Conservation (phyloP, 2,797 vertebrate genomes). For the Amblyraja radiata region DNA sequence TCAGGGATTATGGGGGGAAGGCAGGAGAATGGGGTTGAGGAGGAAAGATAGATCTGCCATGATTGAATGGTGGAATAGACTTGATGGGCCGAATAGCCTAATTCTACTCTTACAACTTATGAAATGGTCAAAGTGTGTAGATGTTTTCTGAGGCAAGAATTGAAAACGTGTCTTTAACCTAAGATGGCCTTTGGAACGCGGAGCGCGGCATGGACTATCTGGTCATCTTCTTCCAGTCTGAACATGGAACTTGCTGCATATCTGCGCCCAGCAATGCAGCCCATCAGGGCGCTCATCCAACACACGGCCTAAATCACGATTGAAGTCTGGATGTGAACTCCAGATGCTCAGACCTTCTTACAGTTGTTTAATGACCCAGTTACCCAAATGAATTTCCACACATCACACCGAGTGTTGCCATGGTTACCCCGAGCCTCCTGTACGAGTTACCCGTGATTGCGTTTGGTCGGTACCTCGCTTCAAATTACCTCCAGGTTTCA, state of each 20-base stretch:
- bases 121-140: no score
- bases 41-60: no score
- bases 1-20: no score
- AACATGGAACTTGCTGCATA: not conserved
- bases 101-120: no score
- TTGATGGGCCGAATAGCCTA: no score
- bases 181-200: not conserved
- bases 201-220: not conserved
- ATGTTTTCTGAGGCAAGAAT: not conserved
- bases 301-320: not conserved
- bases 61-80: no score
- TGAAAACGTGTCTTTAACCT: no score
- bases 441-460: not conserved
- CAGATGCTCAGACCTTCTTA: no score
- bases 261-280: not conserved
- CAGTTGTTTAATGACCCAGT: not conserved
- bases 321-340: not conserved
- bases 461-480: not conserved
- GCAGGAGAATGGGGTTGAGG: no score
- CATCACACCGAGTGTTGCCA: not conserved
- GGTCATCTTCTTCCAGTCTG: not conserved
- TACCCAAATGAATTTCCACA: not conserved
- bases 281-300: not conserved
- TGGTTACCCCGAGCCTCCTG: not conserved
- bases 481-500: conserved; percentile 20